A percentile compares a stretch with the other conserved stretches of the same genome.
phyloP scores from a whole-genome alignment of 2,888 invertebrate species.

The Parnassius mnemosyne region DNA sequence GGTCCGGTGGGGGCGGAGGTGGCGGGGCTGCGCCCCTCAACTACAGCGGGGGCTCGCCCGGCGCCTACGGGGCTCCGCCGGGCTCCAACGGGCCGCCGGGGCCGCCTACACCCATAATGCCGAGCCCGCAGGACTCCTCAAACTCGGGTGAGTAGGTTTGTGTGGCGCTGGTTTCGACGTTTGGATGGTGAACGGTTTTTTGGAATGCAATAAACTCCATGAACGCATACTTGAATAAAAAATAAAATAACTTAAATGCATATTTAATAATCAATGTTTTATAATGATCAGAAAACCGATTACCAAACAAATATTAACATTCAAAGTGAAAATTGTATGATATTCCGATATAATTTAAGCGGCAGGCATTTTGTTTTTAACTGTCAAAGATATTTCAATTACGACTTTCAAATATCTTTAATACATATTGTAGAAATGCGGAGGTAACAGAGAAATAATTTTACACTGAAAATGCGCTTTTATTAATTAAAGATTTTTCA shows the following conservation, averaged over 20 bases:
- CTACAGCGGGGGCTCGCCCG: conserved; percentile 98
- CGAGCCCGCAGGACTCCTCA: conserved; percentile 97
- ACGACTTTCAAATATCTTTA: no score
- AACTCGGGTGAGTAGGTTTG: conserved; percentile 82
- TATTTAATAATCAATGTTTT: background rate
- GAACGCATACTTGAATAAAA: no score
- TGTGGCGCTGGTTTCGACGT: conserved; percentile 35
- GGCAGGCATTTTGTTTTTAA: no score
- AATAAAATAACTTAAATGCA: no score
- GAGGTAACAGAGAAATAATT: no score
- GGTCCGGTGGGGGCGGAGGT: conserved; percentile 88
- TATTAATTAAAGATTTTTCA: no score
- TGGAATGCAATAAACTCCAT: no score
- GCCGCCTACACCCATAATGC: conserved; percentile 98
- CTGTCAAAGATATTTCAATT: no score
- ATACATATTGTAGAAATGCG: no score
- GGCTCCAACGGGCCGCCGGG: conserved; percentile 96
- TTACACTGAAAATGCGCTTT: no score
- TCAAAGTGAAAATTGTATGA: conserved; percentile 16
- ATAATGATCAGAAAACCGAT: background rate
- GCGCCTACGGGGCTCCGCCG: conserved; percentile 97
- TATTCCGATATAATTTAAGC: background rate
- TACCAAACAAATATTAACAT: no score
- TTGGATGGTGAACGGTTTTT: conserved; percentile 10
- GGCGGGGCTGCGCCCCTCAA: conserved; percentile 86